A percentile compares a stretch with the other conserved stretches of the same genome.
Evolutionary conservation across 2,888 invertebrate species (phyloP).

Genomic region (Operophtera brumata): DNA sequence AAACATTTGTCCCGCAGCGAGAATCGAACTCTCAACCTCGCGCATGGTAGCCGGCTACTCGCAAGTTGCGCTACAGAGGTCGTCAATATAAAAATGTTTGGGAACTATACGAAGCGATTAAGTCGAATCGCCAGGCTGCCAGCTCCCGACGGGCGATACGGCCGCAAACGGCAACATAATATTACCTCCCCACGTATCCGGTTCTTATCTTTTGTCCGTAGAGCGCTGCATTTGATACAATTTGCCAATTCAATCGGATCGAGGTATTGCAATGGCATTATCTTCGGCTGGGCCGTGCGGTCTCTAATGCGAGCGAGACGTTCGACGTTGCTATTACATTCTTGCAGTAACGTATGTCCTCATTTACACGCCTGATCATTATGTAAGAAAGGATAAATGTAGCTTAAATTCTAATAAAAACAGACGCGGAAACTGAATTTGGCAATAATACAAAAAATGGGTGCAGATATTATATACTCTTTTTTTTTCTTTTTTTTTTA

Average conservation of each 20-base stretch:
- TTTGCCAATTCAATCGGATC: conserved; percentile 80
- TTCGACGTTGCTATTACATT: conserved; percentile 44
- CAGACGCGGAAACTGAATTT: no score
- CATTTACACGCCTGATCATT: conserved; percentile 31
- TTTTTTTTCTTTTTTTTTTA: no score
- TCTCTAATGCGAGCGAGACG: conserved; percentile 67
- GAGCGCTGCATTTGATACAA: conserved; percentile 81
- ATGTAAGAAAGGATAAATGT: not conserved
- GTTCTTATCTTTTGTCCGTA: conserved; percentile 76
- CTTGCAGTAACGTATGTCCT: conserved; percentile 33
- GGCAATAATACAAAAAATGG: no score
- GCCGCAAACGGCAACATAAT: conserved; percentile 64
- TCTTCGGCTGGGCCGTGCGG: conserved; percentile 62
- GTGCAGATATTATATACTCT: no score
- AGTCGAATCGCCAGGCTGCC: conserved; percentile 44
- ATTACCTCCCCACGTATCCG: conserved; percentile 61
- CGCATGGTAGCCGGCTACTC: no score
- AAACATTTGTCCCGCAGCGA: no score
- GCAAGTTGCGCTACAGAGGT: no score
- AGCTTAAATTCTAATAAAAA: not conserved
- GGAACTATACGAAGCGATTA: conserved; percentile 52
- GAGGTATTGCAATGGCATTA: conserved; percentile 78
- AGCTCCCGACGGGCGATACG: conserved; percentile 45
- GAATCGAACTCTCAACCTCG: no score
- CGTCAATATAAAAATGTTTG: no score